phyloP scores from a whole-genome alignment of 2,888 invertebrate species.

The Xestia c-nigrum region DNA sequence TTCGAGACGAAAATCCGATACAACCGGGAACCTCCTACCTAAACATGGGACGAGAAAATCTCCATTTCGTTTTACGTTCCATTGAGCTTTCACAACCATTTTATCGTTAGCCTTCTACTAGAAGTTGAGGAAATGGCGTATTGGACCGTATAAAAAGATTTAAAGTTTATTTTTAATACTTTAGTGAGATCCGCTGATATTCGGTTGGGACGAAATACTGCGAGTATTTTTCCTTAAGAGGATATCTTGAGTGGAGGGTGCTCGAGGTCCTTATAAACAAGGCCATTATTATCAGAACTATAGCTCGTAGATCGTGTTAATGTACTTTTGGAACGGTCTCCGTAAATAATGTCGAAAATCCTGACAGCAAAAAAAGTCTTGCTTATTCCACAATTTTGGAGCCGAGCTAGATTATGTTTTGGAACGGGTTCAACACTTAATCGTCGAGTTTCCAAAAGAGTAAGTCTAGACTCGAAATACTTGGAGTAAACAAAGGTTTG shows the following conservation, averaged over 20 bases:
- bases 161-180: conserved; percentile 37
- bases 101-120: conserved; percentile 32
- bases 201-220: conserved; percentile 65
- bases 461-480: conserved; percentile 18
- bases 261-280: conserved; percentile 83
- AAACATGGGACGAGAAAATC: conserved; percentile 49
- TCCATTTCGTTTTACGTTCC: conserved; percentile 55
- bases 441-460: conserved; percentile 34
- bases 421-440: conserved; percentile 35
- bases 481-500: conserved; percentile 28
- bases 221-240: conserved; percentile 70
- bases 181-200: conserved; percentile 58
- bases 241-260: conserved; percentile 75
- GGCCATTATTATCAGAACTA: conserved; percentile 86
- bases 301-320: conserved; percentile 84
- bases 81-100: conserved; percentile 54
- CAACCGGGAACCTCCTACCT: conserved; percentile 53
- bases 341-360: conserved; percentile 71
- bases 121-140: conserved; percentile 48
- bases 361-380: conserved; percentile 20
- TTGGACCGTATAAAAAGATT: conserved; percentile 51
- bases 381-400: conserved; percentile 14
- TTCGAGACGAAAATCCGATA: conserved; percentile 77
- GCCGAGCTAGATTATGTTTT: conserved; percentile 14
- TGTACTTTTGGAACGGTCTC: conserved; percentile 77